These are phyloP conservation scores for Haliclona indistincta DNA, from an alignment of 37 sponge, comb jelly and placozoan genomes.

Conservation along the genomic window DNA sequence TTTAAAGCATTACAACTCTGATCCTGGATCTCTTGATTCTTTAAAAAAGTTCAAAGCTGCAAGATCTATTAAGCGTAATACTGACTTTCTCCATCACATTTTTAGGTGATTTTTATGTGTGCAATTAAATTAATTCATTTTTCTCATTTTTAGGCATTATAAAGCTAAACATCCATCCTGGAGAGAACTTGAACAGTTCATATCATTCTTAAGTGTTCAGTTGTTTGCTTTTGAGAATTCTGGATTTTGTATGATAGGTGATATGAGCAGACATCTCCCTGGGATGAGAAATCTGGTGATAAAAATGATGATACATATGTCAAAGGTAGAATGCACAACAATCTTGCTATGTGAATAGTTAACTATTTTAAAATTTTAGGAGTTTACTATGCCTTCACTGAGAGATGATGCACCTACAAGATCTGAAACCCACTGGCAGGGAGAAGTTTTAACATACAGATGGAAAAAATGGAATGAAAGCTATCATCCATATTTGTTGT, in stretches of 20 bases:
- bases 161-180: no score
- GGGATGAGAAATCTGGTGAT: slow-evolving; percentile 89
- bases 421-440: no score
- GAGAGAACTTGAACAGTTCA: slow-evolving; percentile 79
- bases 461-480: no score
- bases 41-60: no score
- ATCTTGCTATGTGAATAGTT: not conserved
- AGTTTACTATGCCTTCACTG: slow-evolving; percentile 20
- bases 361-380: not conserved
- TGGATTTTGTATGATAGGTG: slow-evolving; percentile 43
- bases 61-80: no score
- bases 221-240: slow-evolving; percentile 71
- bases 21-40: no score
- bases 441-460: no score
- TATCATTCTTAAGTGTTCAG: slow-evolving; percentile 81
- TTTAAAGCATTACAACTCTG: no score
- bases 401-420: not conserved
- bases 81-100: no score
- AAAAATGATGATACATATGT: slow-evolving; percentile 92
- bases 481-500: slow-evolving; percentile 71
- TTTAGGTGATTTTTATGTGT: no score
- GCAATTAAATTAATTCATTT: no score
- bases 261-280: slow-evolving; percentile 38
- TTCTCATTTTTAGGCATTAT: no score
- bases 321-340: slow-evolving; percentile 44